Conservation (phyloP, 2,888 invertebrate species). For the Resseliella maxima region DNA sequence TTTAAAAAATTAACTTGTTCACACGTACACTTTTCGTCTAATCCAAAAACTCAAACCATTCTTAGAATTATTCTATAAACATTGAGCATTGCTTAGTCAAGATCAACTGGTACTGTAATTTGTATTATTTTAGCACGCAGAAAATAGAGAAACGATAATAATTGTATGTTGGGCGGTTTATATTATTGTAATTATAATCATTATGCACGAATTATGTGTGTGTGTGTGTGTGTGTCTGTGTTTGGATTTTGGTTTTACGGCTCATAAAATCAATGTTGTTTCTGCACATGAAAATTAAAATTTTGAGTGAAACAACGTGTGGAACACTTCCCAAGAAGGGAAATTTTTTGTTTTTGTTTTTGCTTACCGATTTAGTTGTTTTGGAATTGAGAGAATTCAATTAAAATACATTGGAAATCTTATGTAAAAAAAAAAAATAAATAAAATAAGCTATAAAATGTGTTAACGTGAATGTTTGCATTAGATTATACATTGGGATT, state of each 20-base stretch:
- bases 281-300: slow-evolving; percentile 11
- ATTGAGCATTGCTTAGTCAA: no score
- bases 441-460: neutral
- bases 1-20: neutral
- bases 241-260: neutral
- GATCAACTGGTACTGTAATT: neutral
- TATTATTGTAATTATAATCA: slow-evolving; percentile 9
- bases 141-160: neutral
- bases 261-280: neutral
- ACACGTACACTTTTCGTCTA: neutral
- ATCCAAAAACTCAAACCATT: neutral
- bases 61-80: neutral
- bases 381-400: no score
- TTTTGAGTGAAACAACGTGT: neutral
- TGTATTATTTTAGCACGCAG: neutral
- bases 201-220: slow-evolving; percentile 30
- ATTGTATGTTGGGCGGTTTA: neutral
- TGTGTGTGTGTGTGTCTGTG: no score
- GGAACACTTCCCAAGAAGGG: neutral
- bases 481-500: neutral
- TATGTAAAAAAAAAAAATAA: neutral
- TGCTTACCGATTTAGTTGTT: no score
- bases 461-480: neutral
- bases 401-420: no score
- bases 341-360: neutral